These are phyloP conservation scores for Neodiprion fabricii DNA, from an alignment of 1,140 invertebrate genomes.

Conservation along the genomic window DNA sequence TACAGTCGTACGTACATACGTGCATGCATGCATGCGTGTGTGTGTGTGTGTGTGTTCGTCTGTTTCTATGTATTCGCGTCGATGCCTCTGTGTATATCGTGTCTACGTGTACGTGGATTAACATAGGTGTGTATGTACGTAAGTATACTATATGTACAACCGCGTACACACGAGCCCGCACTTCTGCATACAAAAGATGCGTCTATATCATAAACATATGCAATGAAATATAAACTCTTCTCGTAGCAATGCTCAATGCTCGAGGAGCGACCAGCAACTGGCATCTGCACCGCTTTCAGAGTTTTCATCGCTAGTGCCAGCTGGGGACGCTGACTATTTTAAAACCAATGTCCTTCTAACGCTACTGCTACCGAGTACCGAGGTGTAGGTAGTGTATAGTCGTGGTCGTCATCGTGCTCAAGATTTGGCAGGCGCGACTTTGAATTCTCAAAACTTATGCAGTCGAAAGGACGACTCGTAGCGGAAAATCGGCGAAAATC, in stretches of 20 bases:
- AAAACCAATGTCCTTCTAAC: slow-evolving; percentile 5
- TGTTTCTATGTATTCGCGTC: no score
- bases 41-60: no score
- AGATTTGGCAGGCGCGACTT: background rate
- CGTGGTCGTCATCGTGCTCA: background rate
- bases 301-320: background rate
- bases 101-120: no score
- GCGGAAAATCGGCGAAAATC: no score
- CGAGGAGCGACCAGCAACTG: background rate
- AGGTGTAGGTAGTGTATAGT: background rate
- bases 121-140: no score
- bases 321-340: background rate
- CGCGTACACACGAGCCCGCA: background rate
- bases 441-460: no score
- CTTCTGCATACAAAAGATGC: background rate
- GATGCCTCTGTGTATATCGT: no score
- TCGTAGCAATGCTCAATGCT: background rate
- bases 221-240: background rate
- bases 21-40: no score
- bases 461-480: no score
- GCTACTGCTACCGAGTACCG: background rate
- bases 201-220: no score
- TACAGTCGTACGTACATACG: no score
- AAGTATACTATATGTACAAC: no score
- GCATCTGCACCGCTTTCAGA: background rate